These are phyloP conservation scores for Egretta garzetta DNA, from an alignment of 2,113 vertebrate species.

Conservation along the genomic window DNA sequence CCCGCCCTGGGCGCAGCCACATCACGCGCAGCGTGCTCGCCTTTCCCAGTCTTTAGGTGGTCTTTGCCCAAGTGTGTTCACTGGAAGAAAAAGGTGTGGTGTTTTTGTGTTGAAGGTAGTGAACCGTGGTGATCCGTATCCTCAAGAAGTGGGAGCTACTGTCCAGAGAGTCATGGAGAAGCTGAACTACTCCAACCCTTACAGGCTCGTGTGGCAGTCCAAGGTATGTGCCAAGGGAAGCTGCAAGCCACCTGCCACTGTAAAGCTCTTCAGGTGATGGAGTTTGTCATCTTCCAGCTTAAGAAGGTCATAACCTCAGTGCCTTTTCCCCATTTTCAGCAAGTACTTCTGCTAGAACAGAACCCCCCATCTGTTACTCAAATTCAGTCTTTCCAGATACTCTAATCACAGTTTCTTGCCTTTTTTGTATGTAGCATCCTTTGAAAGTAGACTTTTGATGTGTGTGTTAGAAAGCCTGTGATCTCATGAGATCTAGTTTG, in stretches of 20 bases:
- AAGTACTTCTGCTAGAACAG: background rate
- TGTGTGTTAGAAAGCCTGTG: background rate
- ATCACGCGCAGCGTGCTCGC: fast-evolving
- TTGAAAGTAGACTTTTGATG: background rate
- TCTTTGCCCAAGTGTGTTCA: fast-evolving
- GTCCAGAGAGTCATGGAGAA: slow-evolving; percentile 96
- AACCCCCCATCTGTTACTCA: background rate
- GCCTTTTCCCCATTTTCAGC: background rate
- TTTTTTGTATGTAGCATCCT: background rate
- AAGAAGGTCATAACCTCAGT: background rate
- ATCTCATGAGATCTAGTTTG: background rate
- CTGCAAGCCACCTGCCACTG: fast-evolving
- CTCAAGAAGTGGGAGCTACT: slow-evolving; percentile 96
- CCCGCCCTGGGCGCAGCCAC: fast-evolving
- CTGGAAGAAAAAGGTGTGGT: background rate
- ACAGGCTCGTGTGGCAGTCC: slow-evolving; percentile 96
- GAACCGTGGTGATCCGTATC: slow-evolving; percentile 95
- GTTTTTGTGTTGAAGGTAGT: slow-evolving; percentile 82
- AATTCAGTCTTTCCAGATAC: background rate
- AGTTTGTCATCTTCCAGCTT: background rate
- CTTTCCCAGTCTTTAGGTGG: background rate
- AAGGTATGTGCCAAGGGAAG: slow-evolving; percentile 75
- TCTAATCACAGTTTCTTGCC: background rate
- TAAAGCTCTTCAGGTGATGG: background rate
- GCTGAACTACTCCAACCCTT: slow-evolving; percentile 91